These are phyloP conservation scores for Sibirionetta formosa DNA, from an alignment of 2,797 vertebrate genomes.

Conservation along the genomic window DNA sequence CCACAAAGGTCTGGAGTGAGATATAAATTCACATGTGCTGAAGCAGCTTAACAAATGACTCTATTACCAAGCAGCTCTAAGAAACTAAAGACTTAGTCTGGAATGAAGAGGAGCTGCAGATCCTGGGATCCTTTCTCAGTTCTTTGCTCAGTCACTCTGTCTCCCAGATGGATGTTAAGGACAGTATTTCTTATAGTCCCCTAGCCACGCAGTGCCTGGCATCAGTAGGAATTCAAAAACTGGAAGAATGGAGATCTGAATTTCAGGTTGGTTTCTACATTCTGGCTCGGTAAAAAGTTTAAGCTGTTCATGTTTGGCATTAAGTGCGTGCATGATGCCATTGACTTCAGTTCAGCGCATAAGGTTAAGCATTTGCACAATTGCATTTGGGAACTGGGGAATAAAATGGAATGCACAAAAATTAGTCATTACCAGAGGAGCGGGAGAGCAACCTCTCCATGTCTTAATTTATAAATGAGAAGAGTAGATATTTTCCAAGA, in stretches of 20 bases:
- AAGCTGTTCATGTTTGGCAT: not conserved
- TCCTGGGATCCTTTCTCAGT: not conserved
- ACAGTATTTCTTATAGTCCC: not conserved
- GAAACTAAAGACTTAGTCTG: not conserved
- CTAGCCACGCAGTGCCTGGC: rapidly evolving
- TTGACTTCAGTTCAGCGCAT: slow-evolving; percentile 3
- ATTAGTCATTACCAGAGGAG: not conserved
- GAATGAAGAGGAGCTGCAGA: not conserved
- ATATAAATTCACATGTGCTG: rapidly evolving
- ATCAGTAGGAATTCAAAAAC: not conserved
- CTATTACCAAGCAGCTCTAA: not conserved
- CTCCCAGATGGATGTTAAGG: not conserved
- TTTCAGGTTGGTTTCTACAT: not conserved
- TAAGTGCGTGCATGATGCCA: not conserved
- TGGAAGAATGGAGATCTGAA: not conserved
- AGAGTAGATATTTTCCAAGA: not conserved
- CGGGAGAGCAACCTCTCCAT: not conserved
- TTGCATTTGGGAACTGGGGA: slow-evolving; percentile 23
- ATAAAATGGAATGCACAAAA: slow-evolving; percentile 3
- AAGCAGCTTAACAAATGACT: not conserved
- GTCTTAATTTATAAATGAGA: slow-evolving; percentile 9
- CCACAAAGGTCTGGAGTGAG: not conserved
- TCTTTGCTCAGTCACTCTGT: not conserved
- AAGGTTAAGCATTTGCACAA: slow-evolving; percentile 41
- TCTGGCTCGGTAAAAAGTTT: not conserved